phyloP scores from a whole-genome alignment of 2,888 invertebrate genomes.

The Acholoe squamosa region DNA sequence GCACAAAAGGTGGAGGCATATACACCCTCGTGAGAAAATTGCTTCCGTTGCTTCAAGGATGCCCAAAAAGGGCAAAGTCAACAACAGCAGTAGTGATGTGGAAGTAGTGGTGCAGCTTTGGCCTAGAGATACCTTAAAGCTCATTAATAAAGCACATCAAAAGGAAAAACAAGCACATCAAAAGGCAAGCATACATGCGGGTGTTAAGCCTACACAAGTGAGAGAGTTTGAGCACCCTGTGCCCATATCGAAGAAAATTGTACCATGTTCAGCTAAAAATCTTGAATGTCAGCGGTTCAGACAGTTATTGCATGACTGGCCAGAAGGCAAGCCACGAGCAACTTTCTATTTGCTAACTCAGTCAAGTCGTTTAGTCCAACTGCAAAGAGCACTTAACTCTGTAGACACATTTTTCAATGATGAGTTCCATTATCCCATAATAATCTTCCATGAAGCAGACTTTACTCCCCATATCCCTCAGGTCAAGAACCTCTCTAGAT shows the following conservation, averaged over 20 bases:
- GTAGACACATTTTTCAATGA: conserved; percentile 68
- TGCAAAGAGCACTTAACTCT: conserved; percentile 59
- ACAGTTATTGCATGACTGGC: conserved; percentile 65
- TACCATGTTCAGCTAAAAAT: background rate
- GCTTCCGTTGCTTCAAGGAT: background rate
- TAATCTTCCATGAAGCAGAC: conserved; percentile 71
- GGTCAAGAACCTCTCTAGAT: conserved; percentile 56
- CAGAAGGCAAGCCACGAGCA: conserved; percentile 67
- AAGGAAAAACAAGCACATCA: background rate
- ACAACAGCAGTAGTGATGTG: background rate
- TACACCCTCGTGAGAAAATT: background rate
- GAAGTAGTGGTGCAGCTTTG: conserved; percentile 42
- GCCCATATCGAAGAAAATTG: background rate
- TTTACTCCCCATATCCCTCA: background rate
- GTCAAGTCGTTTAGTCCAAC: conserved; percentile 3
- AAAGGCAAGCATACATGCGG: background rate
- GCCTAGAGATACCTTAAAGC: background rate
- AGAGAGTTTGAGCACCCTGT: background rate
- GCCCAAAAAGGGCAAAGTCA: background rate
- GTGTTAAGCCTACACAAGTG: background rate
- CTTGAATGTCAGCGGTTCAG: conserved; percentile 62
- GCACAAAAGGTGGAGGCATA: background rate
- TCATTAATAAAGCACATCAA: background rate
- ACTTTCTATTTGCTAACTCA: conserved; percentile 68
- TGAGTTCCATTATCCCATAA: conserved; percentile 69